Conservation (phyloP, 2,113 vertebrate genomes). For the Empidonax alnorum region DNA sequence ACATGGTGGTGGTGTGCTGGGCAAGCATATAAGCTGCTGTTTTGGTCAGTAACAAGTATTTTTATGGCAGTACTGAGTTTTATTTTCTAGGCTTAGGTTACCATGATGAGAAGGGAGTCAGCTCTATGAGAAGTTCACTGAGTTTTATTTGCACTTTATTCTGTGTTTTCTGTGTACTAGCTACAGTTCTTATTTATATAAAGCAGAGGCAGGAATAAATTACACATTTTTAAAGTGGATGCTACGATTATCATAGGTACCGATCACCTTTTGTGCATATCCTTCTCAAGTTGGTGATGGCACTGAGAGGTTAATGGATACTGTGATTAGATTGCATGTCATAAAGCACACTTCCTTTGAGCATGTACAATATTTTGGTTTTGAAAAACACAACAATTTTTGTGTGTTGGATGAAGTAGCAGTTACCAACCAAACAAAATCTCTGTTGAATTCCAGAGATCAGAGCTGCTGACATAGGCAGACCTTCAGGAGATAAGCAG, state of each 20-base stretch:
- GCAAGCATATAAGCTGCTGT: not conserved
- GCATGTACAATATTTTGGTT: not conserved
- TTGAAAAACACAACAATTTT: not conserved
- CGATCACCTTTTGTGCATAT: not conserved
- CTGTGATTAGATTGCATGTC: not conserved
- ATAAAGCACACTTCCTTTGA: not conserved
- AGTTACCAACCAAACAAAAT: not conserved
- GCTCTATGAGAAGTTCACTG: not conserved
- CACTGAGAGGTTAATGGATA: not conserved
- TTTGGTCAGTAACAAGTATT: not conserved
- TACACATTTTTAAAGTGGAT: not conserved
- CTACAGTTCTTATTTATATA: not conserved
- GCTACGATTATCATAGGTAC: not conserved
- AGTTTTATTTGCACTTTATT: not conserved
- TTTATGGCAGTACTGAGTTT: not conserved
- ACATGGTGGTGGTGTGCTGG: not conserved
- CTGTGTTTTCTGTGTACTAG: not conserved
- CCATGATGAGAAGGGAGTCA: not conserved
- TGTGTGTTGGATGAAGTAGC: not conserved
- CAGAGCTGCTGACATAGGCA: not conserved
- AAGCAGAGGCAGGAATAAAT: not conserved
- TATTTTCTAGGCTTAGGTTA: not conserved
- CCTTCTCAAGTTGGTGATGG: constrained; percentile 12
- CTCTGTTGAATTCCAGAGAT: not conserved
- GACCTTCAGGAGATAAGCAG: not conserved